Evolutionary conservation across 2,888 invertebrate genomes (phyloP).

Genomic region (Rhagium mordax): DNA sequence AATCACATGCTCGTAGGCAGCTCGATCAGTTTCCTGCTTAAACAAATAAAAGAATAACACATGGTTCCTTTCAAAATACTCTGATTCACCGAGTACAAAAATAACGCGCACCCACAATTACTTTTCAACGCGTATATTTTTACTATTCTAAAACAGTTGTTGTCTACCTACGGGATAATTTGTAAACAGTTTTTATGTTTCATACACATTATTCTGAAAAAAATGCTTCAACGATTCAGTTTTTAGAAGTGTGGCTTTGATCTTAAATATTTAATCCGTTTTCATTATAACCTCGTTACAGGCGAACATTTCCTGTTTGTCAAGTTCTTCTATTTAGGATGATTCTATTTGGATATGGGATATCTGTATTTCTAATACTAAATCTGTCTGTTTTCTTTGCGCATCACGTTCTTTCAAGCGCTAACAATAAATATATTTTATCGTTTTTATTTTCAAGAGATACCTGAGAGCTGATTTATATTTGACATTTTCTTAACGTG

Average conservation of each 20-base stretch:
- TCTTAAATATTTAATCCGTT: too few species aligned
- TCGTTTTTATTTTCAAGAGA: too few species aligned
- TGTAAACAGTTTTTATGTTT: neutral
- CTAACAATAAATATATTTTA: too few species aligned
- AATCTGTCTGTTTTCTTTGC: too few species aligned
- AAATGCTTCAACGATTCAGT: too few species aligned
- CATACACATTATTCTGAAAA: neutral
- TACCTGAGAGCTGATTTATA: too few species aligned
- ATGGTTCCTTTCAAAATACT: neutral
- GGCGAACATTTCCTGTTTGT: neutral
- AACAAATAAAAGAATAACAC: neutral
- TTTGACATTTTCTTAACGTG: too few species aligned
- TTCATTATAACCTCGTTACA: too few species aligned
- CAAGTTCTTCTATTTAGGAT: neutral
- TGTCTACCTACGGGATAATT: neutral
- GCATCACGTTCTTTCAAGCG: too few species aligned
- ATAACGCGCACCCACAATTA: neutral
- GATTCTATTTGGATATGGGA: neutral
- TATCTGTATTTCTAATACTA: too few species aligned
- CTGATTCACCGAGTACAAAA: neutral
- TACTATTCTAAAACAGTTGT: neutral
- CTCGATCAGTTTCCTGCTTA: neutral
- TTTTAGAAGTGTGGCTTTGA: too few species aligned
- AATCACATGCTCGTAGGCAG: neutral
- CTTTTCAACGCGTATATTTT: neutral